Evolutionary conservation across 2,888 invertebrate species (phyloP).

Genomic region (Cylindroiulus punctatus): DNA sequence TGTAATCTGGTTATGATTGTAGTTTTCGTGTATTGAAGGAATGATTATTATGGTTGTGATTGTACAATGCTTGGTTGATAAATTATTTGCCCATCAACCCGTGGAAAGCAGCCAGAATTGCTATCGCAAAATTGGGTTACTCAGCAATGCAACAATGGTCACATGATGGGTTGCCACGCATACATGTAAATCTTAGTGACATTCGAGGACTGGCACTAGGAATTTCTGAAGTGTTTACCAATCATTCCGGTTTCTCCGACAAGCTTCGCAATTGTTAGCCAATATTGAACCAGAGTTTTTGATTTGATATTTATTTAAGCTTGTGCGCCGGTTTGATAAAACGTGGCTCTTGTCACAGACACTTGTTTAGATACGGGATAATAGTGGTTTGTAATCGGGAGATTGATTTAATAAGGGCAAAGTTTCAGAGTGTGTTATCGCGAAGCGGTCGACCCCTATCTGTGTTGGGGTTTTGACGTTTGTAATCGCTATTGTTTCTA

Average conservation of each 20-base stretch:
- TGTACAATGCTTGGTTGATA: too few relatives aligned
- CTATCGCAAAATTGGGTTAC: too few relatives aligned
- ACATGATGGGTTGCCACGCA: too few relatives aligned
- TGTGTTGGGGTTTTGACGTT: background rate
- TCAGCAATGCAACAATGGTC: too few relatives aligned
- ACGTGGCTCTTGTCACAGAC: background rate
- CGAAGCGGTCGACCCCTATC: background rate
- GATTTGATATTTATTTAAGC: background rate
- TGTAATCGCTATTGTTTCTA: constrained; percentile 30
- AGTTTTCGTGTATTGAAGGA: too few relatives aligned
- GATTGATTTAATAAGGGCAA: constrained; percentile 32
- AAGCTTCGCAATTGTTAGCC: background rate
- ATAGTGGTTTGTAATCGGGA: background rate
- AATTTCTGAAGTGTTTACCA: constrained; percentile 5
- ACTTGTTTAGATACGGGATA: background rate
- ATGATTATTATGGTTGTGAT: too few relatives aligned
- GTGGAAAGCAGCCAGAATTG: too few relatives aligned
- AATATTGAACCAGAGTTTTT: constrained; percentile 2
- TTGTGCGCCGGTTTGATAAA: background rate
- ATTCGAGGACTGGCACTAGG: background rate
- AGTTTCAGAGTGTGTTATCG: background rate
- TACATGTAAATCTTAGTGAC: too few relatives aligned
- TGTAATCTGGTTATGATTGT: too few relatives aligned
- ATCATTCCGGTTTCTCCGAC: constrained; percentile 8
- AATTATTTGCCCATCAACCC: too few relatives aligned